Evolutionary conservation across 1,140 invertebrate genomes (phyloP), one percentile per base, ranked within the genome.

Genomic region (Pogonus chalceus): DNA sequence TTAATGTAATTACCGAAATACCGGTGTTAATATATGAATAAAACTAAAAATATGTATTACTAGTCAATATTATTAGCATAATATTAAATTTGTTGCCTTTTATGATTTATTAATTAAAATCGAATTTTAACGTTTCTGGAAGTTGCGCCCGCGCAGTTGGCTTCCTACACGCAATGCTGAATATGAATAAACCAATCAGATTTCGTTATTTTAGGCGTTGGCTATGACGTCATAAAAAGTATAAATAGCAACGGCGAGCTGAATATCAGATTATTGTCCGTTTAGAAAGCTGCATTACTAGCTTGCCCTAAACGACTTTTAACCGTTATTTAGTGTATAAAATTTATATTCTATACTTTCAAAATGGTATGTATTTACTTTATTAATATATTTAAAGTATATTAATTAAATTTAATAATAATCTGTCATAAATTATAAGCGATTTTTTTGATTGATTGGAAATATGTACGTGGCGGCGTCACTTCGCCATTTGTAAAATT

Each of bases 271-370:
- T 50, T 48, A 50, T 43, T 43, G 35, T 55, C 48, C n/a, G 53
- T 55, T 55, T 55, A 47, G 53, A 50, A 35, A 55, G 53, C 53
- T 50, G 24, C 53, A 55, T 55, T 35, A 47, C 53, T 24, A 48
- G 53, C 48, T 50, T 49, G 20, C 50, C 35, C 12, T 26, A 55
- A 49, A 23, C 26, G 23, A 55, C 26, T 23, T 50, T 35, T 50
- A 50, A 26, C 20, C 21, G 18, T 22, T 23, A 50, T 24, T 22
- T 55, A 50, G 22, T 16, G 48, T 24, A 21, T 21, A n/a, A 16
- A n/a, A 26, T 39, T 43, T n/a, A 24, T 23, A 37, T n/a, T 24
- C 16, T 18, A 49, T n/a, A 55, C n/a, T n/a, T 22, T 43, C 53
- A 55, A 55, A 50, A 55, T 55, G 53, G 53, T 55, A 55, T 50